Base-by-base conservation (phyloP, 2,113 vertebrate species). In the Arothron firmamentum region DNA sequence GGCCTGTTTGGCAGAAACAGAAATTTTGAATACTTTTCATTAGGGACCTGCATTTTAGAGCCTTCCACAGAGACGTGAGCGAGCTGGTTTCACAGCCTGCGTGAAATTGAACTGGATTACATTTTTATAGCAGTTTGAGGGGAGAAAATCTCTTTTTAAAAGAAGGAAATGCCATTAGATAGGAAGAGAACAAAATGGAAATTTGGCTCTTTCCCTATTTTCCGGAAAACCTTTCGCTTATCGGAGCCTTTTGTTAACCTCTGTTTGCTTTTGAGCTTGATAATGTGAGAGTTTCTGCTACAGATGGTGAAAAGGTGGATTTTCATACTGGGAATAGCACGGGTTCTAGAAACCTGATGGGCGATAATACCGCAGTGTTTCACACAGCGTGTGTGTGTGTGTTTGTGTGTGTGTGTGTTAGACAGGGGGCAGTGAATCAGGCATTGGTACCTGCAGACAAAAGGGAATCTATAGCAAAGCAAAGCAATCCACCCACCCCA, bases 401-500 rank as follows among this genome's bases (percentile, higher is more conserved):
- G 23, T 54, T 21, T 72, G 56, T 67, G 53, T 21, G 45, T 49
- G 62, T 20, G 42, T 74, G 56, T 20, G 5, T 72, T 66, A 58
- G 55, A 53, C 57, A 66, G 64, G 53, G 65, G 57, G 1, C 67
- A 74, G 71, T 69, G 64, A 68, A 34, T 64, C 67, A 75, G 53
- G 52, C 65, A 56, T 48, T 49, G 45, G 65, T 65, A 76, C 74
- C 59, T 65, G 66, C 58, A 75, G 71, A 66, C 63, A 62, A 45
- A 74, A 46, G 69, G 66, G 52, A 65, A 69, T 70, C 65, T 65
- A 59, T 72, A 64, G 59, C 69, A 60, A 62, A 74, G 31, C 54
- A 34, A 50, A 55, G 49, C 65, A 77, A 76, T 76, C 55, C 58
- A 21, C 20, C 55, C 56, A n/a, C 49, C 16, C 12, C 59, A 31